These are phyloP conservation scores for Sylvilagus bachmani DNA, from an alignment of 2,113 vertebrate species.

Conservation along the genomic window DNA sequence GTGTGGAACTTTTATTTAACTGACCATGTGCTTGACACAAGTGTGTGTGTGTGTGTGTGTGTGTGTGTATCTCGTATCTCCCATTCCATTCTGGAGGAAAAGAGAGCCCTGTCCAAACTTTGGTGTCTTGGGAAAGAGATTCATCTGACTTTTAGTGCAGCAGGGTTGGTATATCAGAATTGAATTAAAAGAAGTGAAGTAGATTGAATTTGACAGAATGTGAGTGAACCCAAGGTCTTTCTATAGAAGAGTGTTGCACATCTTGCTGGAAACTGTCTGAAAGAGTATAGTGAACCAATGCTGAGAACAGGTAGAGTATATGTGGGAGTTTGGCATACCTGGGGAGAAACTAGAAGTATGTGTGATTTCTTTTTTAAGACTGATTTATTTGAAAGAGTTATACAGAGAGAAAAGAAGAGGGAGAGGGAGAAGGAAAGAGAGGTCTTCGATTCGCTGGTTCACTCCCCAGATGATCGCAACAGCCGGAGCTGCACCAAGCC, in stretches of 20 bases:
- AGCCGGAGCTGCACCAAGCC: too few species aligned
- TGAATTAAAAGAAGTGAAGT: neutral
- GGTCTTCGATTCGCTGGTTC: too few species aligned
- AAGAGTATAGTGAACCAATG: neutral
- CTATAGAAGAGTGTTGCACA: neutral
- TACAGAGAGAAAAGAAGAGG: too few species aligned
- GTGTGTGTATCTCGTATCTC: too few species aligned
- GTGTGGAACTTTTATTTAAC: conserved; percentile 58
- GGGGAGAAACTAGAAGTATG: conserved; percentile 3
- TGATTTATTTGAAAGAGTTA: too few species aligned
- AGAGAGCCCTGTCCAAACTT: neutral
- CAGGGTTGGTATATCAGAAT: neutral
- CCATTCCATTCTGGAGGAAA: too few species aligned
- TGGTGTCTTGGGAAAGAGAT: neutral
- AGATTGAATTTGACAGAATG: neutral
- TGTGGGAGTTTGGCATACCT: neutral
- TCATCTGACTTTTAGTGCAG: neutral
- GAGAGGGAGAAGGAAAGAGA: too few species aligned
- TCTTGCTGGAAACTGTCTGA: conserved; percentile 1
- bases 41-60: too few species aligned
- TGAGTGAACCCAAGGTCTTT: neutral
- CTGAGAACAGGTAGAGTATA: neutral
- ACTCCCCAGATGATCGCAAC: too few species aligned
- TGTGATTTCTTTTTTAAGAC: too few species aligned
- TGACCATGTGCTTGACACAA: conserved; percentile 2